phyloP scores from a whole-genome alignment of 2,888 invertebrate species.

The Argyra leucocephala region DNA sequence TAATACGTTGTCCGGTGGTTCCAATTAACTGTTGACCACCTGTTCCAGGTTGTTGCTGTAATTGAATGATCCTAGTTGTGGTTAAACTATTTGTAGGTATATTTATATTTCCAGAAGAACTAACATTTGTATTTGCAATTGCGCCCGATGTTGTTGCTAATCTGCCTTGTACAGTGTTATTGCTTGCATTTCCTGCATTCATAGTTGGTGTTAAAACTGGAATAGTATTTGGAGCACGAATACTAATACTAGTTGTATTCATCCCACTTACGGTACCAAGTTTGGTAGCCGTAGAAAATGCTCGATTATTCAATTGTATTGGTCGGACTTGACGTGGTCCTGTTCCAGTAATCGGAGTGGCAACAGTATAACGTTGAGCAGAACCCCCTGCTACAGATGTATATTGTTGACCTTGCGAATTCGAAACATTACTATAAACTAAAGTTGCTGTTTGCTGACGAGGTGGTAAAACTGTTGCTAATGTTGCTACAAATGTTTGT shows the following conservation, averaged over 20 bases:
- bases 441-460: conserved; percentile 40
- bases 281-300: conserved; percentile 35
- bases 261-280: conserved; percentile 26
- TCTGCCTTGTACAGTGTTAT: conserved; percentile 7
- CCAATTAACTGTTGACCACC: conserved; percentile 38
- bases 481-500: conserved; percentile 40
- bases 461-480: conserved; percentile 39
- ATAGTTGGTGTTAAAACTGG: conserved; percentile 33
- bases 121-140: conserved; percentile 22
- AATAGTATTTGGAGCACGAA: conserved; percentile 38
- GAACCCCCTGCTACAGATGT: conserved; percentile 28
- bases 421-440: conserved; percentile 39
- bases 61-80: conserved; percentile 41
- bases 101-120: conserved; percentile 29
- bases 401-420: conserved; percentile 35
- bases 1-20: conserved; percentile 35
- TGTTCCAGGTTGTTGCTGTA: conserved; percentile 37
- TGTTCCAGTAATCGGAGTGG: conserved; percentile 30
- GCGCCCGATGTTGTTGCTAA: conserved; percentile 20
- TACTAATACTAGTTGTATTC: conserved; percentile 41
- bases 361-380: conserved; percentile 38
- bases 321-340: conserved; percentile 39
- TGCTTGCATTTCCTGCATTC: conserved; percentile 25
- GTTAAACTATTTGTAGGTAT: conserved; percentile 35
- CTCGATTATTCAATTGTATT: conserved; percentile 36